A percentile compares a stretch with the other conserved stretches of the same genome.
Conservation (phyloP, 2,113 vertebrate species). For the Grammatotria lemairii region DNA sequence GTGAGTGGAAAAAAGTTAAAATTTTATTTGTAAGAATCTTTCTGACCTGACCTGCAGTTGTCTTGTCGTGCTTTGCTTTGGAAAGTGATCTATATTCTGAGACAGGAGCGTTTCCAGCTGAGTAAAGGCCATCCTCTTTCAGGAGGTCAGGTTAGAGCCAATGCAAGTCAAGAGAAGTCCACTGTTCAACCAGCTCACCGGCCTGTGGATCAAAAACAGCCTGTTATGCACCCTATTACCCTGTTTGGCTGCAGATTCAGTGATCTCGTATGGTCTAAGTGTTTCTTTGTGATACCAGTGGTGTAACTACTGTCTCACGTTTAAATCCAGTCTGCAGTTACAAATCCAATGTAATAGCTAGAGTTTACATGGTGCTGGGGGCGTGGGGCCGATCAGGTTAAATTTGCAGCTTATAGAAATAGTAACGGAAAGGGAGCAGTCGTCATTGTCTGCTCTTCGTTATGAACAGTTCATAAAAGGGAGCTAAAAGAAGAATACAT, state of each 20-base stretch:
- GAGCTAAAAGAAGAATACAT: neutral
- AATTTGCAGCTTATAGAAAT: neutral
- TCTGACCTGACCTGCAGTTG: neutral
- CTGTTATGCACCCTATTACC: neutral
- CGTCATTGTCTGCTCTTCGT: neutral
- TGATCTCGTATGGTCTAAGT: neutral
- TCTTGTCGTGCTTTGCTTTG: neutral
- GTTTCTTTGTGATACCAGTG: neutral
- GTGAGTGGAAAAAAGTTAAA: neutral
- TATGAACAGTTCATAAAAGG: neutral
- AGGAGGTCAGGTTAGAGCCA: neutral
- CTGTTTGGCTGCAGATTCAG: neutral
- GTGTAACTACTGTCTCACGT: neutral
- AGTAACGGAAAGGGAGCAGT: neutral
- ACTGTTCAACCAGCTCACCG: neutral
- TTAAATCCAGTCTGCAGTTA: neutral
- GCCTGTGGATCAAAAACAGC: neutral
- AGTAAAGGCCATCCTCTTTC: neutral
- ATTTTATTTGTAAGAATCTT: neutral
- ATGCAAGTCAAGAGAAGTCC: neutral
- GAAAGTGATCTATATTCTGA: neutral
- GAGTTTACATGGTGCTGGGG: neutral
- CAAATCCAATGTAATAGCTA: neutral
- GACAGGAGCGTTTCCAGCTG: neutral
- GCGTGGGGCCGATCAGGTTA: rapidly evolving